These are phyloP conservation scores for Huso huso DNA, from an alignment of 2,797 vertebrate species.

Conservation along the genomic window DNA sequence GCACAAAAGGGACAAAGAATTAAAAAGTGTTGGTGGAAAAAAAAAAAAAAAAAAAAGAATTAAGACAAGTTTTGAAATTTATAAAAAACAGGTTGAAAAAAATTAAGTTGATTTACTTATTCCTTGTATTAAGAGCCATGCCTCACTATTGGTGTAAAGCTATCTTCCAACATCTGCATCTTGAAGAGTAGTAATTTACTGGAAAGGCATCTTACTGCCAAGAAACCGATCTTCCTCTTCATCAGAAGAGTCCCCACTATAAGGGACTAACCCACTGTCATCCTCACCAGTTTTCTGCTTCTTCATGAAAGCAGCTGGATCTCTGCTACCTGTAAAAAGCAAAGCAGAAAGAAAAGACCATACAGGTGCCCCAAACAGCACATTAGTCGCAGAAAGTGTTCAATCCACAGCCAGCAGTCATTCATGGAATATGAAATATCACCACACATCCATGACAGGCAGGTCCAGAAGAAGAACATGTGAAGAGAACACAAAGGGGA, in stretches of 20 bases:
- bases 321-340: conserved; percentile 37
- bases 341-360: conserved; percentile 40
- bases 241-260: conserved; percentile 64
- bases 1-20: conserved; percentile 26
- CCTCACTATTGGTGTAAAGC: no score
- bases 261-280: conserved; percentile 55
- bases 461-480: conserved; percentile 53
- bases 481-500: conserved; percentile 64
- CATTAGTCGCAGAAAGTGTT: conserved; percentile 47
- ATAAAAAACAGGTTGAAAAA: no score
- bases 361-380: conserved; percentile 39
- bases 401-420: conserved; percentile 51
- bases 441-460: conserved; percentile 53
- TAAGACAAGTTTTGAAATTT: no score
- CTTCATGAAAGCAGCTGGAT: conserved; percentile 38
- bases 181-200: conserved; percentile 26
- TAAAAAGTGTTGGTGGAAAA: no score
- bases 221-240: conserved; percentile 63
- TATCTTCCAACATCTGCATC: no score
- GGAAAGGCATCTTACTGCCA: conserved; percentile 53
- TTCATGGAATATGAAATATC: conserved; percentile 54
- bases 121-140: no score
- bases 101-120: no score
- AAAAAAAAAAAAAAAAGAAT: no score
- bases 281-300: conserved; percentile 45